Evolutionary conservation across 2,888 invertebrate genomes (phyloP).

Genomic region (Cantharis nigra): DNA sequence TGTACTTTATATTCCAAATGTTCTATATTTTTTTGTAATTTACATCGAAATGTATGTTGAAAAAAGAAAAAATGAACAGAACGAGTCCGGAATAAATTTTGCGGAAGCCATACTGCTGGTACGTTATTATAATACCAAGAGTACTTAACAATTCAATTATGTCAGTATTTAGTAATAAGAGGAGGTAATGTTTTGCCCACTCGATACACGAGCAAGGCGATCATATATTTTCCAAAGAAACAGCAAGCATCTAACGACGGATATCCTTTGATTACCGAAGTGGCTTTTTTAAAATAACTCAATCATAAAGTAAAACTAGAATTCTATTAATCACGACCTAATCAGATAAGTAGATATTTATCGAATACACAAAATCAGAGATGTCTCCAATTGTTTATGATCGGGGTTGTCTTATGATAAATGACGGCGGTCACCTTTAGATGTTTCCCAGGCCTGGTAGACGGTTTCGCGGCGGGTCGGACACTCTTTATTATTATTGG

Average conservation of each 20-base stretch:
- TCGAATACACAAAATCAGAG: slow-evolving; percentile 32
- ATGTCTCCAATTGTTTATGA: slow-evolving; percentile 34
- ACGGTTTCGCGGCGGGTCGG: slow-evolving; percentile 26
- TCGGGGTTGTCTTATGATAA: slow-evolving; percentile 34
- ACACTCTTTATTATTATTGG: slow-evolving; percentile 31
- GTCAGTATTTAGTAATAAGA: neutral
- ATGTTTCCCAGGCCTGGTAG: slow-evolving; percentile 30
- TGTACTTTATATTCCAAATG: too few species aligned
- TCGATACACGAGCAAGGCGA: neutral
- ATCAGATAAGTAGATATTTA: slow-evolving; percentile 32
- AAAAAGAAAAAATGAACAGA: neutral
- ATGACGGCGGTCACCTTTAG: slow-evolving; percentile 33
- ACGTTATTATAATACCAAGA: neutral
- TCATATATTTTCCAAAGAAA: neutral
- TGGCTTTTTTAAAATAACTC: slow-evolving; percentile 23
- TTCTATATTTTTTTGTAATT: too few species aligned
- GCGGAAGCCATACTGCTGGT: neutral
- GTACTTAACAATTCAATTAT: neutral
- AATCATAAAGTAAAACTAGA: slow-evolving; percentile 25
- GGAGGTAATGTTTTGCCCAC: neutral
- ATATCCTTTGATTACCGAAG: slow-evolving; percentile 6
- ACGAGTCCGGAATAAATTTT: neutral
- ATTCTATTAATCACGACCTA: slow-evolving; percentile 30
- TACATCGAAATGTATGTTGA: too few species aligned
- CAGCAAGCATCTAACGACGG: neutral